Percentiles rank a stretch among this genome's conserved stretches.
These are phyloP conservation scores for Schizopygopsis malacanthus DNA, from an alignment of 2,797 vertebrate genomes.

Conservation along the genomic window DNA sequence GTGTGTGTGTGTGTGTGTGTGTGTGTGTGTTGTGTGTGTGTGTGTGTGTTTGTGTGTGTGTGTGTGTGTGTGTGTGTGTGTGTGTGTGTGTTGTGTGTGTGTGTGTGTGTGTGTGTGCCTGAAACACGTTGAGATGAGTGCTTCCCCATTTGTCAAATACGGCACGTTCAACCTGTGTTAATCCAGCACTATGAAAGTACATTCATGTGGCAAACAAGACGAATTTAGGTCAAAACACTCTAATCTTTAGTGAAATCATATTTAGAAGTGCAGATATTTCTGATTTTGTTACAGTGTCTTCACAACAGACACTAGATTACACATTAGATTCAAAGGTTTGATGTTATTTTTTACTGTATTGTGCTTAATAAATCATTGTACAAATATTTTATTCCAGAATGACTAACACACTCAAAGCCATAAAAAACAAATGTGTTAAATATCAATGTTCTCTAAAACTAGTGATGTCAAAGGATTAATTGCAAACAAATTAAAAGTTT, in stretches of 20 bases:
- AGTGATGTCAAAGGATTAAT: too few relatives aligned
- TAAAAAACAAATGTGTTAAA: too few relatives aligned
- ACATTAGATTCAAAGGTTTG: background rate
- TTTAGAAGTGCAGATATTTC: background rate
- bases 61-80: background rate
- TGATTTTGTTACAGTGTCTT: background rate
- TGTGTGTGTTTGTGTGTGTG: conserved; percentile 49
- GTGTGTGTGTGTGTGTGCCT: background rate
- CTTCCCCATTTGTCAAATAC: background rate
- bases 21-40: background rate
- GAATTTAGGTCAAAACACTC: conserved; percentile 9
- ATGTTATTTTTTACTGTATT: background rate
- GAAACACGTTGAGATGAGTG: background rate
- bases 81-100: conserved; percentile 49
- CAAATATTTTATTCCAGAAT: too few relatives aligned
- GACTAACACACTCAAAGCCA: too few relatives aligned
- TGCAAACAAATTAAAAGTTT: too few relatives aligned
- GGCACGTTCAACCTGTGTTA: background rate
- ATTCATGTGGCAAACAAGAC: background rate
- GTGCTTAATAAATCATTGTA: too few relatives aligned
- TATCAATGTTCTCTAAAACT: too few relatives aligned
- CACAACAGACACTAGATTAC: background rate
- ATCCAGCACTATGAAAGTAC: background rate
- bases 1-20: conserved; percentile 53
- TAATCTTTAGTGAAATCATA: conserved; percentile 15